A percentile compares a stretch with the other conserved stretches of the same genome.
These are phyloP conservation scores for Lobophora halterata DNA, from an alignment of 2,888 invertebrate species.

Conservation along the genomic window DNA sequence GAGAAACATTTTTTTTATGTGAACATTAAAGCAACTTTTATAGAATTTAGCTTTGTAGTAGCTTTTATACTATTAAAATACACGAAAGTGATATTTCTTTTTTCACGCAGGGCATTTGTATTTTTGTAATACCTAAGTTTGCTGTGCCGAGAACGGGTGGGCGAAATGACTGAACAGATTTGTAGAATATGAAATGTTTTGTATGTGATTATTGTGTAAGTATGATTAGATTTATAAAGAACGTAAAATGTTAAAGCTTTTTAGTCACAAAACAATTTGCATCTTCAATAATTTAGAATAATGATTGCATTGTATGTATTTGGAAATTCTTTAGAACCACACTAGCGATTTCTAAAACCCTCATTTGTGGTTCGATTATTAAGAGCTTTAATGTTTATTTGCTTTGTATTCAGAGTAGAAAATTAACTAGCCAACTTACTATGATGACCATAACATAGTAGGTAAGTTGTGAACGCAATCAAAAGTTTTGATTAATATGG, in stretches of 20 bases:
- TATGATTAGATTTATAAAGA: conserved; percentile 62
- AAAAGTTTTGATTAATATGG: conserved; percentile 29
- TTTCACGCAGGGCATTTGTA: conserved; percentile 27
- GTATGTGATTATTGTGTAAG: conserved; percentile 53
- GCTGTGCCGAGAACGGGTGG: conserved; percentile 63
- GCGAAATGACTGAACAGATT: conserved; percentile 72
- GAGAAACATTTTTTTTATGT: conserved; percentile 14
- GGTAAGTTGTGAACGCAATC: conserved; percentile 38
- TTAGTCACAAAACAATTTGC: conserved; percentile 52
- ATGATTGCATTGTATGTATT: too few relatives aligned
- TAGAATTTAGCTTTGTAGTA: too few relatives aligned
- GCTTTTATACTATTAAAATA: too few relatives aligned
- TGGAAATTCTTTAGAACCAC: conserved; percentile 15
- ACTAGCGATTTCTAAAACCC: conserved; percentile 10
- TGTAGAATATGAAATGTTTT: conserved; percentile 63
- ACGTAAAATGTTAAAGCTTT: conserved; percentile 56
- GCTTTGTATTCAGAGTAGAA: conserved; percentile 13
- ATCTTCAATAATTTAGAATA: conserved; percentile 32
- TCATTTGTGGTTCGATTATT: conserved; percentile 2
- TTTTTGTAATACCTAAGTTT: conserved; percentile 32
- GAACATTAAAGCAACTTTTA: conserved; percentile 28
- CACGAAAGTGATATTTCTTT: conserved; percentile 1
- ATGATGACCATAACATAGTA: conserved; percentile 1
- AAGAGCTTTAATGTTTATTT: conserved; percentile 16
- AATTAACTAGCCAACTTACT: conserved; percentile 3